These are phyloP conservation scores for Sciaenops ocellatus DNA, from an alignment of 2,797 vertebrate species.

Conservation along the genomic window DNA sequence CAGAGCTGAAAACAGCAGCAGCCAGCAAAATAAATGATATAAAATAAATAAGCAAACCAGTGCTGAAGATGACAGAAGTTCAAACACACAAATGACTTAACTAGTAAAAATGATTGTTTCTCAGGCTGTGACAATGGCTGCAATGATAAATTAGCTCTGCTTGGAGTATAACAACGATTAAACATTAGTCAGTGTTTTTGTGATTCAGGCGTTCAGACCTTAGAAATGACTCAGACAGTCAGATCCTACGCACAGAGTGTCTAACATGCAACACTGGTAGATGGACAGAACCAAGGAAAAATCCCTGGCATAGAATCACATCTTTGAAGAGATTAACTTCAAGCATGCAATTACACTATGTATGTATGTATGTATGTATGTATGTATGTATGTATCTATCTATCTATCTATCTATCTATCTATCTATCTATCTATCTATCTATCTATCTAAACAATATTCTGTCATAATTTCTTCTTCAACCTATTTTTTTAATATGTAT, in stretches of 20 bases:
- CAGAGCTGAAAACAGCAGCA: no score
- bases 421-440: slow-evolving; percentile 11
- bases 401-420: background rate
- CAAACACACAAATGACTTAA: slow-evolving; percentile 26
- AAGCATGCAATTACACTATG: background rate
- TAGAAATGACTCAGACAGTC: slow-evolving; percentile 68
- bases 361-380: background rate
- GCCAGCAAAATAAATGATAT: no score
- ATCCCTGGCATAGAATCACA: slow-evolving; percentile 23
- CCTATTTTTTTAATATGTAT: slow-evolving; percentile 8
- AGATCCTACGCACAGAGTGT: slow-evolving; percentile 65
- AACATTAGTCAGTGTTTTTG: slow-evolving; percentile 67
- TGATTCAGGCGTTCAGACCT: slow-evolving; percentile 68
- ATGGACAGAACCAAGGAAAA: slow-evolving; percentile 42
- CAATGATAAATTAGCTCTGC: slow-evolving; percentile 57
- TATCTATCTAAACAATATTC: no score
- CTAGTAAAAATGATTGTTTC: slow-evolving; percentile 29
- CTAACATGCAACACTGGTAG: slow-evolving; percentile 52
- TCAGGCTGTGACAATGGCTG: slow-evolving; percentile 44
- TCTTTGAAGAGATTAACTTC: slow-evolving; percentile 22
- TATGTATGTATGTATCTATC: background rate
- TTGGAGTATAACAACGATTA: slow-evolving; percentile 54
- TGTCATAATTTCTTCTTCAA: no score
- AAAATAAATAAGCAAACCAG: slow-evolving; percentile 13
- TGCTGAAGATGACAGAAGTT: slow-evolving; percentile 34